Evolutionary conservation across 2,888 invertebrate genomes (phyloP), one percentile per base, ranked within the genome.

Genomic region (Teinopalpus imperialis): DNA sequence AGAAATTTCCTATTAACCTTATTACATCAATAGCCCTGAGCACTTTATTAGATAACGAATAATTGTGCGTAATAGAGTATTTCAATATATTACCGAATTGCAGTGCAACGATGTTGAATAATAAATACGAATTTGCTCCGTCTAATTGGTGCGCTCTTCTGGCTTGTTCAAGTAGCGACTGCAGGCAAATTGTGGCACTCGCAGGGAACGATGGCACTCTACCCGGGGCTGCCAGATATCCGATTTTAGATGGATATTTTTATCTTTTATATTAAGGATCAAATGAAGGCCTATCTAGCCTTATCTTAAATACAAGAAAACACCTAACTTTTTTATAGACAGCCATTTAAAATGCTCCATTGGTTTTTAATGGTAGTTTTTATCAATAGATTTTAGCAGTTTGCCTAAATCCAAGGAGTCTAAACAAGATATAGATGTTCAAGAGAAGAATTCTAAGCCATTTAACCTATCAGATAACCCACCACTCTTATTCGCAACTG

Each of bases 61-160:
- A 18, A 43, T 30, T 29, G 14, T 9, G 37, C 23, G 9, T 24
- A 35, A 43, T 43, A 21, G 43, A 29, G 9, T 35, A 23, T 29
- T 36, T 14, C 10, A n/a, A 7, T 14, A 20, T 20, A 32, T 31
- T n/a, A 44, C 20, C 37, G 12, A 39, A 39, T 46, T 29, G 40
- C 6, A 16, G 9, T 26, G 34, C 40, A 45, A 40, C 31, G 45
- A 44, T 43, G 48, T 43, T 47, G 74, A 74, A 74, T 77, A 74
- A 72, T 74, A 77, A 82, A 81, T 74, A 66, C 66, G 67, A 74
- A 75, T 78, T 76, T 72, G 73, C 74, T 72, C 70, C 73, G 59
- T 53, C 74, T 85, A 85, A 83, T 85, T 83, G 83, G 82, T 69
- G 69, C 61, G 69, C 79, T 72, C 74, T 75, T 65, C 54, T 54